Conservation (phyloP, 2,113 vertebrate genomes). For the Madoqua kirkii region DNA sequence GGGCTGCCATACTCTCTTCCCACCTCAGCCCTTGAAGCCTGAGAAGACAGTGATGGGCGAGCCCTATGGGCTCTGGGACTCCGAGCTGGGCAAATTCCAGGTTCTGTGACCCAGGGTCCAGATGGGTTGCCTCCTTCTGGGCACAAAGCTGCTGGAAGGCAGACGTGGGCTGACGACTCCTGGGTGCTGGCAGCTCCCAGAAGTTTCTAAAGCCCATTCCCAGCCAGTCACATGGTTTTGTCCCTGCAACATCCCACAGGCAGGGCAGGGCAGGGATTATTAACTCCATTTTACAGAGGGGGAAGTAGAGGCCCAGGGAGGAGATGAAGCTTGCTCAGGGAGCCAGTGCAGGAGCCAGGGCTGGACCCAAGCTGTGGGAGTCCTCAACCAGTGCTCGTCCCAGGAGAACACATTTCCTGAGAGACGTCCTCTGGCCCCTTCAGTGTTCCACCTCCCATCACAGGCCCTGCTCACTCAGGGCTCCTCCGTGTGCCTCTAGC, state of each 20-base stretch:
- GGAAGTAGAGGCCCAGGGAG: conserved; percentile 36
- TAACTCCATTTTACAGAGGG: conserved; percentile 60
- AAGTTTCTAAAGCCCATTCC: background rate
- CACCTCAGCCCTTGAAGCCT: background rate
- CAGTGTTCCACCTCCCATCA: background rate
- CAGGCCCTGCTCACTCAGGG: rapidly evolving
- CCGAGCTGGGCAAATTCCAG: background rate
- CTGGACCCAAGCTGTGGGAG: background rate
- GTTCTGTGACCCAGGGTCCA: background rate
- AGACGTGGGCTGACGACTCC: background rate
- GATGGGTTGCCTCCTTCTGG: background rate
- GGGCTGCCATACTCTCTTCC: too few relatives aligned
- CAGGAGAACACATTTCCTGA: background rate
- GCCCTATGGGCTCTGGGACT: background rate
- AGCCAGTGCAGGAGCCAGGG: background rate
- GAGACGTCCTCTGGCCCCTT: rapidly evolving
- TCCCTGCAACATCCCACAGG: background rate
- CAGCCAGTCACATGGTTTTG: conserved; percentile 31
- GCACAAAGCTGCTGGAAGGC: background rate
- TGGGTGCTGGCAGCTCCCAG: background rate
- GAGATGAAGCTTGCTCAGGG: background rate
- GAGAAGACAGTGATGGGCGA: background rate
- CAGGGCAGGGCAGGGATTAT: background rate
- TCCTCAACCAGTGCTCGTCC: background rate
- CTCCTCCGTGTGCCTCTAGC: background rate